A percentile compares a stretch with the other conserved stretches of the same genome.
Conservation (phyloP, 2,888 invertebrate genomes). For the Nysson spinosus region DNA sequence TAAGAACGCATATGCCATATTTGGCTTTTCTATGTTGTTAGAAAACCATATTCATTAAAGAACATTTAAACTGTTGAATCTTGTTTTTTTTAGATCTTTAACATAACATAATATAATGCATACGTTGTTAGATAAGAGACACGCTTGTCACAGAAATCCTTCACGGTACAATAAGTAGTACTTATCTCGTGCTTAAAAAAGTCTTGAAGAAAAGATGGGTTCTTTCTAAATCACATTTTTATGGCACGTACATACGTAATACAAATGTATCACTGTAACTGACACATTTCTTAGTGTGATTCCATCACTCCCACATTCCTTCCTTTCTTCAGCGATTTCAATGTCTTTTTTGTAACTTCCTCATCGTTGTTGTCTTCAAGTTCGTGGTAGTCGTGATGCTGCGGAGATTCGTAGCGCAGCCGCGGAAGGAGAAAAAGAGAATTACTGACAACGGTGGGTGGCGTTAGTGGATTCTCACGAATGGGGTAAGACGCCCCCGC, state of each 20-base stretch:
- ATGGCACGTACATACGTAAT: background rate
- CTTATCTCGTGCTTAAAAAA: no score
- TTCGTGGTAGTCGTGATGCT: slow-evolving; percentile 3
- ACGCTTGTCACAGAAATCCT: no score
- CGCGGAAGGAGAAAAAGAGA: slow-evolving; percentile 40
- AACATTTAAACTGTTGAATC: no score
- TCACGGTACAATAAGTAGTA: no score
- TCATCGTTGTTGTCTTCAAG: background rate
- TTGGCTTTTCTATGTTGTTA: no score
- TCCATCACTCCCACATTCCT: slow-evolving; percentile 3
- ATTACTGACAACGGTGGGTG: slow-evolving; percentile 26
- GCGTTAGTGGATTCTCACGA: slow-evolving; percentile 35
- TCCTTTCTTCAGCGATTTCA: background rate
- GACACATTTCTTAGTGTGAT: slow-evolving; percentile 28
- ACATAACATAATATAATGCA: no score
- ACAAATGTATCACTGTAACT: background rate
- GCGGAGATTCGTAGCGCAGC: slow-evolving; percentile 21
- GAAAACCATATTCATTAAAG: no score
- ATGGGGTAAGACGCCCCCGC: slow-evolving; percentile 43
- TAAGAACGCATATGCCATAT: no score
- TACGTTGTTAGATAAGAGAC: no score
- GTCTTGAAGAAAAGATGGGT: no score
- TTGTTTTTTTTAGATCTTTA: no score
- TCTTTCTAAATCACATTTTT: background rate
- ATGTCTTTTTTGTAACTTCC: slow-evolving; percentile 11